Percentiles rank a stretch among this genome's conserved stretches.
Conservation (phyloP, 2,797 vertebrate genomes). For the Nasua narica region DNA sequence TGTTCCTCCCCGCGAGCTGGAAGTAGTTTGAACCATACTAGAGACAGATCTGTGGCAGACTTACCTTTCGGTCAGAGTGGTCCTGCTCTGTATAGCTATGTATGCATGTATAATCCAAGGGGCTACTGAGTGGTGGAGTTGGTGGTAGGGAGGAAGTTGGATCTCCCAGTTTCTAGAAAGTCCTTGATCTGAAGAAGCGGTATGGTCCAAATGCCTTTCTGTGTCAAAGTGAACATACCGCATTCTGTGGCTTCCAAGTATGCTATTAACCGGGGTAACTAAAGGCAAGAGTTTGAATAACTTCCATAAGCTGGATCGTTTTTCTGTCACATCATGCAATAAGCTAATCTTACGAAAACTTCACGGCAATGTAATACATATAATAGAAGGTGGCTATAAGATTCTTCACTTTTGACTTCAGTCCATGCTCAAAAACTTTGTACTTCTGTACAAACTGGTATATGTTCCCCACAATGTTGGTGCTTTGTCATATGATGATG, state of each 20-base stretch:
- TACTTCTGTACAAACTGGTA: background rate
- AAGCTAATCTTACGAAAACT: background rate
- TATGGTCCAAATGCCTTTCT: background rate
- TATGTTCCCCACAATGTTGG: background rate
- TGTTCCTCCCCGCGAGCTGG: background rate
- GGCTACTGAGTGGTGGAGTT: background rate
- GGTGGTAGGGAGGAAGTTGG: background rate
- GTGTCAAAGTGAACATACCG: background rate
- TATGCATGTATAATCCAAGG: background rate
- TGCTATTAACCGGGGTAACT: background rate
- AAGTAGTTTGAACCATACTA: background rate
- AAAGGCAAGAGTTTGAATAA: background rate
- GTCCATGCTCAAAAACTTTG: background rate
- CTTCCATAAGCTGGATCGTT: background rate
- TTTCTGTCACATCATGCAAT: background rate
- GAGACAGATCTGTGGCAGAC: background rate
- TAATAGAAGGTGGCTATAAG: background rate
- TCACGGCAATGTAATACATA: background rate
- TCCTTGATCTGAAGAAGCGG: background rate
- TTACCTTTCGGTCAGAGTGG: background rate
- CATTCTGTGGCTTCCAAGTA: background rate
- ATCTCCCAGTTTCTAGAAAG: background rate
- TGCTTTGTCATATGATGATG: background rate
- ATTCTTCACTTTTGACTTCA: background rate
- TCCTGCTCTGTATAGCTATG: background rate